These are phyloP conservation scores for Aleiodes testaceus DNA, from an alignment of 2,888 invertebrate genomes.

Conservation along the genomic window DNA sequence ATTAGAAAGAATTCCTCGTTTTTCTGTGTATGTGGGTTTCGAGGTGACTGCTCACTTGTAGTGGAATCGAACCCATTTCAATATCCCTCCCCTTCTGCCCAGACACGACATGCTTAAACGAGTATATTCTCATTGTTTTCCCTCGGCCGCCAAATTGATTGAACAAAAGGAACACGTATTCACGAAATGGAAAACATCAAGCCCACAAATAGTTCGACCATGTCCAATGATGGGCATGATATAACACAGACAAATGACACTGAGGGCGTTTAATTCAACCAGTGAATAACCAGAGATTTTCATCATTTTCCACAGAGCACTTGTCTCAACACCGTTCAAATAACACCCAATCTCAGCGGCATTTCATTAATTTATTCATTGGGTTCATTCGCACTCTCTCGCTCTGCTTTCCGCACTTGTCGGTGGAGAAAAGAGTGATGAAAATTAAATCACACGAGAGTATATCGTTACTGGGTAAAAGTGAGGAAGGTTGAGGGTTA, in stretches of 20 bases:
- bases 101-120: neutral
- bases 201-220: constrained; percentile 1
- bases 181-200: constrained; percentile 1
- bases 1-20: neutral
- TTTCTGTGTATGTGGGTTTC: too few species aligned
- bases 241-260: constrained; percentile 3
- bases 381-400: too few species aligned
- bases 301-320: neutral
- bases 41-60: too few species aligned
- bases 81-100: neutral
- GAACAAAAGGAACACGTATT: neutral
- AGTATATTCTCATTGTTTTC: constrained; percentile 9
- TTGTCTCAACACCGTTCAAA: too few species aligned
- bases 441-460: too few species aligned
- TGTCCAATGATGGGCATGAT: neutral
- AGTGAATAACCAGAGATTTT: neutral
- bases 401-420: too few species aligned
- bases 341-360: too few species aligned
- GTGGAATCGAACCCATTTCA: neutral
- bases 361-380: too few species aligned
- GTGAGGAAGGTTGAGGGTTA: constrained; percentile 28
- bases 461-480: neutral
- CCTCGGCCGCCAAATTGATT: neutral
- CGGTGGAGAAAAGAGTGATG: too few species aligned
- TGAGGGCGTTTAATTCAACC: neutral